Conservation (phyloP, 2,797 vertebrate species). For the Enteromius anoplus region DNA sequence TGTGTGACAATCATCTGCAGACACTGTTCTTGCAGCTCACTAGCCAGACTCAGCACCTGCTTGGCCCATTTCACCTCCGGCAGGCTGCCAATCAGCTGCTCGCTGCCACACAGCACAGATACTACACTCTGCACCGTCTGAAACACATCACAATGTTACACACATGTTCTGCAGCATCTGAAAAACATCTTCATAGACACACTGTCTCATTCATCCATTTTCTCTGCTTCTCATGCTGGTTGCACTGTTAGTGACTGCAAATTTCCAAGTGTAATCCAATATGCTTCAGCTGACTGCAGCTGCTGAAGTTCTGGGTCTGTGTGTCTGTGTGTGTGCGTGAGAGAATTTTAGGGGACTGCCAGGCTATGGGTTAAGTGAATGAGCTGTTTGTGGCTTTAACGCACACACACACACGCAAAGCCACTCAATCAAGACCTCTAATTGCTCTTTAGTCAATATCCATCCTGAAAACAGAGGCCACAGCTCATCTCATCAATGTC, state of each 20-base stretch:
- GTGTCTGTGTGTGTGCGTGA: slow-evolving; percentile 29
- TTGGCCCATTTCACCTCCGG: slow-evolving; percentile 94
- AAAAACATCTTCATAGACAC: background rate
- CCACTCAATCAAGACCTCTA: slow-evolving; percentile 44
- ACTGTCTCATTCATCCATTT: slow-evolving; percentile 1
- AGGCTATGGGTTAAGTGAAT: slow-evolving; percentile 23
- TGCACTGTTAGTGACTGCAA: slow-evolving; percentile 5
- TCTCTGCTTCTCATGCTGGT: slow-evolving; percentile 3
- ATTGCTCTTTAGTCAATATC: slow-evolving; percentile 39
- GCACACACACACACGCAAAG: background rate
- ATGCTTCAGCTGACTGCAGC: slow-evolving; percentile 25
- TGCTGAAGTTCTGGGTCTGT: slow-evolving; percentile 12
- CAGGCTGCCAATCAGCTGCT: slow-evolving; percentile 86
- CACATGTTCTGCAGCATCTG: background rate
- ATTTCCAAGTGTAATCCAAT: slow-evolving; percentile 51
- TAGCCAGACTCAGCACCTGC: slow-evolving; percentile 79
- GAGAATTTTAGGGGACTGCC: slow-evolving; percentile 28
- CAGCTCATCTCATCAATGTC: slow-evolving; percentile 31
- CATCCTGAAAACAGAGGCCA: slow-evolving; percentile 41
- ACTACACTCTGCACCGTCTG: slow-evolving; percentile 87
- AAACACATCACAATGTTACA: slow-evolving; percentile 30
- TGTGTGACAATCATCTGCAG: slow-evolving; percentile 81
- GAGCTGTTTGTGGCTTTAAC: slow-evolving; percentile 18
- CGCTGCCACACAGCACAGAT: slow-evolving; percentile 84
- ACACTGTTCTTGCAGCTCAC: slow-evolving; percentile 85